These are phyloP conservation scores for Myripristis jacobus DNA, from an alignment of 2,797 vertebrate genomes.

Conservation along the genomic window DNA sequence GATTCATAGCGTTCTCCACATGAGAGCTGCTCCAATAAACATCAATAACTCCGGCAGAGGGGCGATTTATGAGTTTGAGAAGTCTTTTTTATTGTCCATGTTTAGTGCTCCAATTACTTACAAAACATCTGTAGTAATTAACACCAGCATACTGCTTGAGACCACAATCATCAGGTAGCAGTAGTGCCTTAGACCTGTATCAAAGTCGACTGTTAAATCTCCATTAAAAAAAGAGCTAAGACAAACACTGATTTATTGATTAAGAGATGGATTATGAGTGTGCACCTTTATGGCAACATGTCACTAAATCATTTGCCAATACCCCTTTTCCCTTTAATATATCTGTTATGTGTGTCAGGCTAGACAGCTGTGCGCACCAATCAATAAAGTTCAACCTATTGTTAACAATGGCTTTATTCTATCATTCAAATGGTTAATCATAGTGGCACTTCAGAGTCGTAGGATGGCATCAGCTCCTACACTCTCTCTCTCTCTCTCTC, in stretches of 20 bases:
- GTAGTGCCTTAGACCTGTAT: slow-evolving; percentile 57
- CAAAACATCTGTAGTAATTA: slow-evolving; percentile 57
- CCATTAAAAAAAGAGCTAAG: slow-evolving; percentile 60
- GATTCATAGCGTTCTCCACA: neutral
- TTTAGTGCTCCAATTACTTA: slow-evolving; percentile 52
- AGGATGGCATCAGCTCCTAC: slow-evolving; percentile 65
- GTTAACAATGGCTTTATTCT: slow-evolving; percentile 40
- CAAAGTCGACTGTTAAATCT: slow-evolving; percentile 17
- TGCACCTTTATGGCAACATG: slow-evolving; percentile 19
- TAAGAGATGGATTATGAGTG: slow-evolving; percentile 33
- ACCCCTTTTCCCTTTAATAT: slow-evolving; percentile 11
- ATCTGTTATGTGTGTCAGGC: slow-evolving; percentile 29
- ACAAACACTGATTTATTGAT: slow-evolving; percentile 43
- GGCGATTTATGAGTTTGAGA: slow-evolving; percentile 12
- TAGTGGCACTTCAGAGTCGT: slow-evolving; percentile 82
- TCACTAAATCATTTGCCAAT: slow-evolving; percentile 21
- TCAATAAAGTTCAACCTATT: slow-evolving; percentile 58
- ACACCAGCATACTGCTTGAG: slow-evolving; percentile 43
- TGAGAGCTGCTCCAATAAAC: neutral
- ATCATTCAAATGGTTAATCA: slow-evolving; percentile 49
- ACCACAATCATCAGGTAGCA: slow-evolving; percentile 52
- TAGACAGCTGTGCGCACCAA: slow-evolving; percentile 38
- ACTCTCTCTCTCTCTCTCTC: slow-evolving; percentile 30
- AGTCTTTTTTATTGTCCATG: slow-evolving; percentile 29
- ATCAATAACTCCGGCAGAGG: slow-evolving; percentile 1